Base-by-base conservation (phyloP, 92 coral and sea anemone species). In the Pocillopora meandrina region DNA sequence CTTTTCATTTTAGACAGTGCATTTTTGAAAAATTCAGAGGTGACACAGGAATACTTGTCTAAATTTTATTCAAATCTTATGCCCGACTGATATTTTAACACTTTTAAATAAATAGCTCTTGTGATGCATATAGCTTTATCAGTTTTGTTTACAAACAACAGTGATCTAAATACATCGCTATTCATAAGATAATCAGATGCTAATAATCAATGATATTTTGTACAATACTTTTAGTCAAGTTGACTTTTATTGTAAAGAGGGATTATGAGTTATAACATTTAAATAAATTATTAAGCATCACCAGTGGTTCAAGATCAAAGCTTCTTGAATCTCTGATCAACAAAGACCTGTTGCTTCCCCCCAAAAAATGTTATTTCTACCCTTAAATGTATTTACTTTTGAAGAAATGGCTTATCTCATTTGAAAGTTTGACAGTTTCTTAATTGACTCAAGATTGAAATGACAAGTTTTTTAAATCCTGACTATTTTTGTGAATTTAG, bases 211-310 rank as follows among this genome's bases (percentile, higher is more conserved):
- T 75, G 79, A 26, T 20, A 75, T 58, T 17, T 58, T 16, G 26
- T 55, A 14, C 73, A 65, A 31, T 66, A 26, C 47, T 3, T 42
- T 23, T 2, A 70, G 74, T 70, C 23, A 70, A 55, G 63, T 19
- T 79, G 65, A 31, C 83, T 79, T 66, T 79, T 14, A 66, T 79
- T 80, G 76, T 80, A 66, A 55, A 35, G 56, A 66, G 68, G 55
- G 18, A 72, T 64, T 63, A 61, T 77, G 0, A 42, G 52, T 23
- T 42, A 17, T 56, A 1, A 67, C 56, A 26, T 19, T 7, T 11
- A 69, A 68, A 80, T 80, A 18, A 79, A 79, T 79, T 52, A 79
- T 79, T 79, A 26, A 80, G 49, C 56, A 58, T 80, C 21, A 65
- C 67, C 55, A 31, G 56, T 69, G 64, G 55, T 72, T 81, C 36